A percentile compares a stretch with the other conserved stretches of the same genome.
Conservation (phyloP, 2,113 vertebrate species). For the Sinocyclocheilus grahami region DNA sequence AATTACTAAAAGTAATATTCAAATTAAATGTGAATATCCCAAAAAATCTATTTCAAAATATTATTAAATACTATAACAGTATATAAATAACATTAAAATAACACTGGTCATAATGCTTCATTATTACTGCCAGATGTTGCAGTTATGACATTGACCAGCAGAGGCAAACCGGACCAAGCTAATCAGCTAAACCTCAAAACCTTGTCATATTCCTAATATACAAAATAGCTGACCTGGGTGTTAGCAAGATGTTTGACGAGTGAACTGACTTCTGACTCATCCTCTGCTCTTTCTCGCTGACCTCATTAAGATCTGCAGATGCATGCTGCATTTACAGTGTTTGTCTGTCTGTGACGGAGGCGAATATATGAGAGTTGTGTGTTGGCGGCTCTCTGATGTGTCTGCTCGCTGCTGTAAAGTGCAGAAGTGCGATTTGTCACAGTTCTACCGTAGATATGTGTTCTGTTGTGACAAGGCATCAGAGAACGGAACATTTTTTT, state of each 20-base stretch:
- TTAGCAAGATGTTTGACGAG: not conserved
- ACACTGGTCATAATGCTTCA: not conserved
- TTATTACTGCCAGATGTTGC: not conserved
- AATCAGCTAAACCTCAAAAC: not conserved
- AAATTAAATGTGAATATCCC: no score
- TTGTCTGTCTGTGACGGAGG: not conserved
- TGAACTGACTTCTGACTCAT: not conserved
- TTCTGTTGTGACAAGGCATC: constrained; percentile 30
- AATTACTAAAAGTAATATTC: no score
- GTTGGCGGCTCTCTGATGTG: constrained; percentile 22
- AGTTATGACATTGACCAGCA: not conserved
- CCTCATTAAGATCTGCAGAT: constrained; percentile 40
- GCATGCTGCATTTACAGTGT: not conserved
- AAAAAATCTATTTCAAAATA: no score
- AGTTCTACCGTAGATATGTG: not conserved
- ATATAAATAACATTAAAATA: not conserved
- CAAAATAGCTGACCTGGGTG: not conserved
- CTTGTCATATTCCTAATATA: not conserved
- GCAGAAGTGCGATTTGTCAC: constrained; percentile 6
- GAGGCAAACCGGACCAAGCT: no score
- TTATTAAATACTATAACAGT: no score
- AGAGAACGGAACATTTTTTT: not conserved
- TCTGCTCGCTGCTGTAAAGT: constrained; percentile 28
- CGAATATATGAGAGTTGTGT: not conserved
- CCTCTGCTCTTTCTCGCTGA: not conserved